phyloP scores from a whole-genome alignment of 2,888 invertebrate genomes.

The Chymomyza procnemis region DNA sequence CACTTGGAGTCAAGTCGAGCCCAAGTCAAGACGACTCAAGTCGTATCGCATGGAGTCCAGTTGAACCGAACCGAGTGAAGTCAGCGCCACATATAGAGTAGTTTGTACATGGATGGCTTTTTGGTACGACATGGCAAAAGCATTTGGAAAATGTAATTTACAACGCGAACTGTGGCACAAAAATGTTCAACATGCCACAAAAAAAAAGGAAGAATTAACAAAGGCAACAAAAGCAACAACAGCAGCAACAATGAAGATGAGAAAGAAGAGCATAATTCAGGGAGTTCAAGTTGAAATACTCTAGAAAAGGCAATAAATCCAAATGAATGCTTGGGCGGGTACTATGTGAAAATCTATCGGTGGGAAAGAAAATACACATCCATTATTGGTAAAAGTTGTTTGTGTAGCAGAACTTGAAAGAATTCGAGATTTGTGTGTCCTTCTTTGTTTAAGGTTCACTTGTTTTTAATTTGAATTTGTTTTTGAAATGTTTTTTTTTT shows the following conservation, averaged over 20 bases:
- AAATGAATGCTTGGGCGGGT: too few relatives aligned
- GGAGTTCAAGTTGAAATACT: neutral
- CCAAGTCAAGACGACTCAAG: neutral
- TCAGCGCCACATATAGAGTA: neutral
- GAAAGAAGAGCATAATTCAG: slow-evolving; percentile 5
- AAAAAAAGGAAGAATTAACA: slow-evolving; percentile 9
- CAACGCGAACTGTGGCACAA: slow-evolving; percentile 59
- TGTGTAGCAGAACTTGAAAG: too few relatives aligned
- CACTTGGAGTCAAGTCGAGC: neutral
- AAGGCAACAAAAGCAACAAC: slow-evolving; percentile 9
- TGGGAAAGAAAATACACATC: too few relatives aligned
- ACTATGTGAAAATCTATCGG: too few relatives aligned
- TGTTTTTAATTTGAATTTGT: too few relatives aligned
- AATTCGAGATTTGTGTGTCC: too few relatives aligned
- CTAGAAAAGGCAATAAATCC: too few relatives aligned
- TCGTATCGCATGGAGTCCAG: neutral
- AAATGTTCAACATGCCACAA: slow-evolving; percentile 13
- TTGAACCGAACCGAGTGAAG: neutral
- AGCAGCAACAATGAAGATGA: slow-evolving; percentile 16
- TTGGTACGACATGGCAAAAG: slow-evolving; percentile 71
- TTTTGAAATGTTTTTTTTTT: too few relatives aligned
- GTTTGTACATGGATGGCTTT: slow-evolving; percentile 65
- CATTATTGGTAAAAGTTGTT: too few relatives aligned
- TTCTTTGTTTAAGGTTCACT: too few relatives aligned
- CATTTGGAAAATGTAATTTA: slow-evolving; percentile 76